These are phyloP conservation scores for Heteronetta atricapilla DNA, from an alignment of 2,113 vertebrate genomes.

Conservation along the genomic window DNA sequence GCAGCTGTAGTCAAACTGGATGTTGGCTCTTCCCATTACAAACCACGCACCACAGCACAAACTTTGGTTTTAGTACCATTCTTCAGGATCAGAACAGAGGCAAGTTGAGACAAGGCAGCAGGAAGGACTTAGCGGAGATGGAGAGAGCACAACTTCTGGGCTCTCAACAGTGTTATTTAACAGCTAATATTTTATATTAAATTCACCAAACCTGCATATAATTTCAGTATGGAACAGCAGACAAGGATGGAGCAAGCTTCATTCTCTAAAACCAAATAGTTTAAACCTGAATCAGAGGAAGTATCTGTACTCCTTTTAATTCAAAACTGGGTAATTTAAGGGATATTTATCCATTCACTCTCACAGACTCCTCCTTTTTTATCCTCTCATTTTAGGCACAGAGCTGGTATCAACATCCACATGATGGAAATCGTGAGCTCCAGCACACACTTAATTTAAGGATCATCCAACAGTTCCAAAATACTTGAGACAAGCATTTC, in stretches of 20 bases:
- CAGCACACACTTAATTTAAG: conserved; percentile 52
- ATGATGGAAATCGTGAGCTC: conserved; percentile 30
- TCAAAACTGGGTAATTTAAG: not conserved
- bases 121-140: not conserved
- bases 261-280: not conserved
- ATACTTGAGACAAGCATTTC: conserved; percentile 30
- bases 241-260: not conserved
- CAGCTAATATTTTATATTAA: not conserved
- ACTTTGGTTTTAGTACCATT: not conserved
- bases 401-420: conserved; percentile 37
- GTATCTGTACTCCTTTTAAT: not conserved
- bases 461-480: conserved; percentile 30
- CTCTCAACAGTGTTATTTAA: not conserved
- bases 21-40: not conserved
- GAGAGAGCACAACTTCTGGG: not conserved
- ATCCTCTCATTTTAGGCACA: conserved; percentile 16
- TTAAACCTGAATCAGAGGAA: not conserved
- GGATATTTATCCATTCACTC: conserved; percentile 14
- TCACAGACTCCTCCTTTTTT: conserved; percentile 2
- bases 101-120: not conserved
- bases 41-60: not conserved
- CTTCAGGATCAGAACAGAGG: not conserved
- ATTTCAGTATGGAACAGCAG: not conserved
- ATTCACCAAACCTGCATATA: not conserved
- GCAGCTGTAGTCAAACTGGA: not conserved